phyloP scores from a whole-genome alignment of 2,113 vertebrate species.

The Ophthalmolycus amberensis region DNA sequence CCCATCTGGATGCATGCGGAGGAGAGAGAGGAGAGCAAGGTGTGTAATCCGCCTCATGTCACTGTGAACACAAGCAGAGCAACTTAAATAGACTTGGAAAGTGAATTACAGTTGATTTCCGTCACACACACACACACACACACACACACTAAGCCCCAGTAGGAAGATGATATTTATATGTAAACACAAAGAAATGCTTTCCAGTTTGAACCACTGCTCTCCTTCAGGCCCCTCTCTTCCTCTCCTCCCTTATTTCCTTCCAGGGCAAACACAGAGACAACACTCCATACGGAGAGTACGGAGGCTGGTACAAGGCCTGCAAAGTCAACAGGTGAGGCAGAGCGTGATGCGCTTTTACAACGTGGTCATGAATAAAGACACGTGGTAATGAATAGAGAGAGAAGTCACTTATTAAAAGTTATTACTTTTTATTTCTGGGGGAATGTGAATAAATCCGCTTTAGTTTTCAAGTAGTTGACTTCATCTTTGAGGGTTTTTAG shows the following conservation, averaged over 20 bases:
- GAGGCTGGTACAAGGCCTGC: conserved; percentile 99
- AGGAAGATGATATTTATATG: conserved; percentile 7
- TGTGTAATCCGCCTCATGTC: conserved; percentile 46
- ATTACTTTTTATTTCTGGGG: too few relatives aligned
- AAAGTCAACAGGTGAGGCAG: conserved; percentile 95
- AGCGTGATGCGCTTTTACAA: conserved; percentile 16
- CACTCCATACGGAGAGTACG: conserved; percentile 93
- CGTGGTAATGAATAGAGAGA: background rate
- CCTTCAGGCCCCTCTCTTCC: conserved; percentile 23
- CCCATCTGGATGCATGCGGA: conserved; percentile 99
- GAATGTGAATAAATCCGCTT: background rate
- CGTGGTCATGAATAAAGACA: background rate
- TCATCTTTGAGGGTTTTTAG: background rate
- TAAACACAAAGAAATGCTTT: conserved; percentile 60
- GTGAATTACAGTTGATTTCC: too few relatives aligned
- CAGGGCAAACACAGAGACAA: conserved; percentile 92
- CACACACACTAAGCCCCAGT: background rate
- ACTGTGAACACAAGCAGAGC: background rate
- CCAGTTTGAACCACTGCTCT: conserved; percentile 42
- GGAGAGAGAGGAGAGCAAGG: conserved; percentile 96
- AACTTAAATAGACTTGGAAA: background rate
- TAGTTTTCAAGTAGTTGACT: background rate
- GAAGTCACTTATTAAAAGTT: background rate
- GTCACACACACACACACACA: background rate
- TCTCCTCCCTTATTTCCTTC: conserved; percentile 61